phyloP scores from a whole-genome alignment of 2,888 invertebrate genomes.

The Hirtodrosophila alboralis region DNA sequence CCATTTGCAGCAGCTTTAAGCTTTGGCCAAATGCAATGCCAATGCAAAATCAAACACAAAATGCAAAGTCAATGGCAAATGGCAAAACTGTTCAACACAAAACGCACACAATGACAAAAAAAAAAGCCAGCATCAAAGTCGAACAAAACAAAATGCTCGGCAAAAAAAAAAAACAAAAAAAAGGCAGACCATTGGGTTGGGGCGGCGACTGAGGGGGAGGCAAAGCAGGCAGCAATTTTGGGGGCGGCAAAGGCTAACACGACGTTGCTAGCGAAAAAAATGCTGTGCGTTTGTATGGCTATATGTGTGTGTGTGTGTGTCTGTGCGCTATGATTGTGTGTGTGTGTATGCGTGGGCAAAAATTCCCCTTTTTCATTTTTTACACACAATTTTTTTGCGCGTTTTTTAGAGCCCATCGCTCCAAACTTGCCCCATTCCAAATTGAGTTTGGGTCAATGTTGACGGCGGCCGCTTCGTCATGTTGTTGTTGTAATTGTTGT shows the following conservation, averaged over 20 bases:
- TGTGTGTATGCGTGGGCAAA: conserved; percentile 66
- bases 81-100: conserved; percentile 31
- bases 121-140: conserved; percentile 64
- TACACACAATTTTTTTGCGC: conserved; percentile 68
- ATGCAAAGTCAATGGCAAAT: conserved; percentile 59
- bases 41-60: conserved; percentile 49
- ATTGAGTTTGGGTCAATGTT: conserved; percentile 78
- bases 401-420: conserved; percentile 76
- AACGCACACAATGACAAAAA: conserved; percentile 1
- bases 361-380: conserved; percentile 74
- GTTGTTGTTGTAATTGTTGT: conserved; percentile 14
- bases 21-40: conserved; percentile 12
- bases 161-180: no score
- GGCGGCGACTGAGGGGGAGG: conserved; percentile 5
- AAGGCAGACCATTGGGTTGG: conserved; percentile 34
- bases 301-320: conserved; percentile 43
- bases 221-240: conserved; percentile 48
- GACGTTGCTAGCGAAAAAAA: conserved; percentile 68
- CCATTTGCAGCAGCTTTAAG: conserved; percentile 3
- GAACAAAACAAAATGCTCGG: conserved; percentile 71
- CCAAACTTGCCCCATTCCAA: conserved; percentile 48
- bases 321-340: conserved; percentile 31
- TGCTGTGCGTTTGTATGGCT: conserved; percentile 57
- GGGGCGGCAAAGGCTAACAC: conserved; percentile 75
- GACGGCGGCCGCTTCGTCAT: conserved; percentile 55